Conservation (phyloP, 2,888 invertebrate genomes). For the Meghimatium bilineatum region DNA sequence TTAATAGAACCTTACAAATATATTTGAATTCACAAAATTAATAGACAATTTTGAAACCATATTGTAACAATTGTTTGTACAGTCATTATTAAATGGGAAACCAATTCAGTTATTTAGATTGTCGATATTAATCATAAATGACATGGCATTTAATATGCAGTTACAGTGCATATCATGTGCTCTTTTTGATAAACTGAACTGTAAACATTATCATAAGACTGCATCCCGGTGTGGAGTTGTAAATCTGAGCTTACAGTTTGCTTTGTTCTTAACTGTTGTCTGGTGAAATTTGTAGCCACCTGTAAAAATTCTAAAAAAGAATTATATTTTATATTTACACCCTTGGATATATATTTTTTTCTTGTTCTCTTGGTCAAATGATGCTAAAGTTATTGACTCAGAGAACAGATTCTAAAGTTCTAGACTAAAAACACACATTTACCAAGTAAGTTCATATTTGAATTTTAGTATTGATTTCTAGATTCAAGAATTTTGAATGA, state of each 20-base stretch:
- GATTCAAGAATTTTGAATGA: neutral
- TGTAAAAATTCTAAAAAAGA: slow-evolving; percentile 9
- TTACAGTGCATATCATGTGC: neutral
- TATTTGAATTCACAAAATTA: neutral
- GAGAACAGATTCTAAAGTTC: neutral
- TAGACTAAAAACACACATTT: neutral
- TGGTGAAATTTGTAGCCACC: slow-evolving; percentile 32
- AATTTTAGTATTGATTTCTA: neutral
- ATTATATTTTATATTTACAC: slow-evolving; percentile 20
- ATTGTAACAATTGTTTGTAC: too few species aligned
- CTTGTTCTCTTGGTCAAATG: slow-evolving; percentile 30
- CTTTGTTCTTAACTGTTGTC: slow-evolving; percentile 25
- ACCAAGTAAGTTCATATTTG: neutral
- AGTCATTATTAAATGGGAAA: neutral
- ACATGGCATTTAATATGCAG: neutral
- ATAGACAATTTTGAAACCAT: too few species aligned
- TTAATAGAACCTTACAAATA: too few species aligned
- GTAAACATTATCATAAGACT: neutral
- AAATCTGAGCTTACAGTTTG: slow-evolving; percentile 33
- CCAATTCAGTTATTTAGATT: neutral
- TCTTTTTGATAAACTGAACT: neutral
- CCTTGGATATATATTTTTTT: slow-evolving; percentile 9
- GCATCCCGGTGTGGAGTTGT: neutral
- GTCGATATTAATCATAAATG: neutral
- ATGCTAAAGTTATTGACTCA: slow-evolving; percentile 8